A percentile compares a stretch with the other conserved stretches of the same genome.
Conservation (phyloP, 2,113 vertebrate genomes). For the Origma solitaria region DNA sequence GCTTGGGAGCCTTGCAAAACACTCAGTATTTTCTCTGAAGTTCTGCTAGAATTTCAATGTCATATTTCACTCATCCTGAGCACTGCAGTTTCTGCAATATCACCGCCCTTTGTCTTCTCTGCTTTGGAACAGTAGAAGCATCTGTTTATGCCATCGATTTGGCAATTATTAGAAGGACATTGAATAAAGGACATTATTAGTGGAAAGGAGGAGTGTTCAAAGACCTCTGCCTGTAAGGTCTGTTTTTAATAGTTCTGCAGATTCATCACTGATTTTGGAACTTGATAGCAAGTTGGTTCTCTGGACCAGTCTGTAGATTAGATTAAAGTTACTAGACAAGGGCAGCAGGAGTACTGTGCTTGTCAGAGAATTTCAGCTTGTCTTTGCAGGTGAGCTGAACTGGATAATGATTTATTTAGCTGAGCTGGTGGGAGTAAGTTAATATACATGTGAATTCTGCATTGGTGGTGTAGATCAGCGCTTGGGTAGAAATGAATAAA, state of each 20-base stretch:
- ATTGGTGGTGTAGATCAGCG: not conserved
- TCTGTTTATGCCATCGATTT: constrained; percentile 13
- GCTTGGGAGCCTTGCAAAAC: not conserved
- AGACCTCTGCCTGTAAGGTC: not conserved
- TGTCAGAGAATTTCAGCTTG: not conserved
- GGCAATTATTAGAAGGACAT: constrained; percentile 1
- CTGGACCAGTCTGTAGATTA: not conserved
- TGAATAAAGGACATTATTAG: not conserved
- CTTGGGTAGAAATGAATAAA: not conserved
- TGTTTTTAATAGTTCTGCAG: not conserved
- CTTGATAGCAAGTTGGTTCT: not conserved
- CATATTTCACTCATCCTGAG: not conserved
- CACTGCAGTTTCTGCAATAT: not conserved
- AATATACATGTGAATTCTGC: not conserved
- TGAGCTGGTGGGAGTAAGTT: not conserved
- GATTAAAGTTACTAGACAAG: not conserved
- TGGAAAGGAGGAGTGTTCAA: not conserved
- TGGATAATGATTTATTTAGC: not conserved
- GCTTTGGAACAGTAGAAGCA: not conserved
- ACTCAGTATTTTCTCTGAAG: not conserved
- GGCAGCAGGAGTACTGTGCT: not conserved
- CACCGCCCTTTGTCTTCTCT: not conserved
- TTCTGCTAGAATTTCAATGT: not conserved
- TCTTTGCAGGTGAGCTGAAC: not conserved
- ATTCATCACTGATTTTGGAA: constrained; percentile 13